These are phyloP conservation scores for Orussus abietinus DNA, from an alignment of 1,140 invertebrate species.

Conservation along the genomic window DNA sequence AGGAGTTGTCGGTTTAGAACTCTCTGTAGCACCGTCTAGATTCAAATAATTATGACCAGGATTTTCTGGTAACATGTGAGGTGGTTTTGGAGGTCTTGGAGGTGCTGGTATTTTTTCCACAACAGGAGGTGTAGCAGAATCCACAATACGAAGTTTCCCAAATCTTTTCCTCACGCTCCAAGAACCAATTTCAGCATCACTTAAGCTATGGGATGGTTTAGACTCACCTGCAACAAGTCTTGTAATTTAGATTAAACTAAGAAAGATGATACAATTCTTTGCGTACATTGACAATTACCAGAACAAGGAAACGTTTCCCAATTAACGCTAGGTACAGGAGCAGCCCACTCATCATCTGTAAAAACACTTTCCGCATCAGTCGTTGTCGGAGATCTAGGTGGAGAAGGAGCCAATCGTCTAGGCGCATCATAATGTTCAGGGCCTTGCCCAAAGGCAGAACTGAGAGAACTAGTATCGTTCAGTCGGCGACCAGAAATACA, in stretches of 20 bases:
- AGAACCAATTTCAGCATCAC: conserved; percentile 58
- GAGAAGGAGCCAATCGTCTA: conserved; percentile 40
- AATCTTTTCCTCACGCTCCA: conserved; percentile 59
- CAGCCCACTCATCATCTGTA: conserved; percentile 41
- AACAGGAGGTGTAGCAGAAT: conserved; percentile 28
- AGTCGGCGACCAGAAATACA: conserved; percentile 79
- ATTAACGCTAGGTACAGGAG: conserved; percentile 49
- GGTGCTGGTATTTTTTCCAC: conserved; percentile 53
- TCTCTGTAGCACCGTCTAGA: conserved; percentile 47
- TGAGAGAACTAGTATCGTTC: conserved; percentile 45
- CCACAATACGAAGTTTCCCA: conserved; percentile 53
- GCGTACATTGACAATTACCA: too few species aligned
- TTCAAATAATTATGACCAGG: conserved; percentile 58
- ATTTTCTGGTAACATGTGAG: conserved; percentile 52
- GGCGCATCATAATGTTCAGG: conserved; percentile 49
- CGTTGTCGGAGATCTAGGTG: conserved; percentile 47
- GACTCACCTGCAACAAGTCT: conserved; percentile 27
- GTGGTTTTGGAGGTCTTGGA: conserved; percentile 73
- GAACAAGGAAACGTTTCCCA: conserved; percentile 56
- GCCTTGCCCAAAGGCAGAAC: conserved; percentile 37
- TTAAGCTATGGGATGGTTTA: conserved; percentile 54
- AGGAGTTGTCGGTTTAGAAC: conserved; percentile 31
- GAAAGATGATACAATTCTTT: too few species aligned
- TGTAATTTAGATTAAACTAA: not conserved
- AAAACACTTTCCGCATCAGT: conserved; percentile 52